Base-by-base conservation (phyloP, 2,113 vertebrate species). In the Malurus melanocephalus region DNA sequence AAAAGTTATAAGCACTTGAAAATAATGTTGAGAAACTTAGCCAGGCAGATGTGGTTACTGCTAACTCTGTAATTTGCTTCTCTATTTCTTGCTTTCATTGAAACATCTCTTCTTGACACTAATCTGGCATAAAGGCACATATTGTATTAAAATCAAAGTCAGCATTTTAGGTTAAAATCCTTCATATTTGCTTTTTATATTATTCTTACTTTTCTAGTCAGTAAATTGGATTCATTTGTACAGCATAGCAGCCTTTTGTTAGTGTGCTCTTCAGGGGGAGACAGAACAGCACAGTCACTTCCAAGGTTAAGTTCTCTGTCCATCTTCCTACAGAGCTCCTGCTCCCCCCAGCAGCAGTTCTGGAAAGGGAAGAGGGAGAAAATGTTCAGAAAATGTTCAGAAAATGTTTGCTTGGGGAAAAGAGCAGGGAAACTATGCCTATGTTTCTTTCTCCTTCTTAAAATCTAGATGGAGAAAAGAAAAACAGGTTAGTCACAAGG, bases 401-500 rank as follows among this genome's bases (percentile, higher is more conserved):
- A 49, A 24, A n/a, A n/a, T n/a, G n/a, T n/a, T n/a, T n/a, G 9
- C 30, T 18, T 7, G 12, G 12, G 23, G 28, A 18, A 64, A 56
- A n/a, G 30, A 59, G 14, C 9, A 40, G 19, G 7, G 5, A 48
- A 87, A 45, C 52, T 45, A 13, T n/a, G 10, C 38, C 55, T 59
- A 0, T 22, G 12, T 3, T 51, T 81, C 43, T 59, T 87, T 69
- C 64, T 90, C 35, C 78, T 80, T 49, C 68, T 80, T 87, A 67
- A 89, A 93, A 66, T 40, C 60, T 77, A 67, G 64, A 20, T 40
- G 42, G 57, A 92, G 65, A 30, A 74, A 71, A 91, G 81, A 55
- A 85, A 82, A 91, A 48, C 20, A 3, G 75, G 74, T 94, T 87
- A 93, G 72, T 87, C 60, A 73, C 32, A 52, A 85, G 73, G 76